Conservation (phyloP, 2,113 vertebrate species). For the Poeciliopsis prolifica region DNA sequence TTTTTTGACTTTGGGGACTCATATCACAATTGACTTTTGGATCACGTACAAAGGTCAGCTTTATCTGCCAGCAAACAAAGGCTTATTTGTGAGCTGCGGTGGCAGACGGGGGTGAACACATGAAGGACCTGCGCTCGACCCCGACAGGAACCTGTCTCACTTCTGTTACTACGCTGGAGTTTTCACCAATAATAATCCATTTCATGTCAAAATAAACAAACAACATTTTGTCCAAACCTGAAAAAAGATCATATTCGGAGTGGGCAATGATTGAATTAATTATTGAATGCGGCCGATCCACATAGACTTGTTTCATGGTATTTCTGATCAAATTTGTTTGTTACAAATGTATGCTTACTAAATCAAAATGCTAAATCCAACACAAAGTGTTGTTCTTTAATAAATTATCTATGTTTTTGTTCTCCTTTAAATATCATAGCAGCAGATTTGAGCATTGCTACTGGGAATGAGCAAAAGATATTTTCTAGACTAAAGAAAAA, state of each 20-base stretch:
- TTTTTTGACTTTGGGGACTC: slow-evolving; percentile 5
- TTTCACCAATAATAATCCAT: background rate
- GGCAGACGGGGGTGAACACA: background rate
- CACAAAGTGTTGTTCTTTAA: too few relatives aligned
- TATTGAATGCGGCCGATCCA: background rate
- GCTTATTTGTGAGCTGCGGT: background rate
- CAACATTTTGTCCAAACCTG: background rate
- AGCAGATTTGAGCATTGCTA: too few relatives aligned
- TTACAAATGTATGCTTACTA: too few relatives aligned
- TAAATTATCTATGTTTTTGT: too few relatives aligned
- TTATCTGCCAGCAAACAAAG: background rate
- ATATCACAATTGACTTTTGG: background rate
- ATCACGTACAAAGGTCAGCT: background rate
- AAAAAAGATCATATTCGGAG: background rate
- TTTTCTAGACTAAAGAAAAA: too few relatives aligned
- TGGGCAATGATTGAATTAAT: too few relatives aligned
- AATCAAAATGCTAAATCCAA: too few relatives aligned
- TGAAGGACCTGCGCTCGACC: background rate
- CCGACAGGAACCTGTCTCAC: background rate
- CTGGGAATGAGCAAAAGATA: too few relatives aligned
- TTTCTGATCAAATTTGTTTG: too few relatives aligned
- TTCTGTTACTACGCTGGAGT: background rate
- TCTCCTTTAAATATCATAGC: too few relatives aligned
- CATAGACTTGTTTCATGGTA: too few relatives aligned
- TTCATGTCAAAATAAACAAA: background rate